phyloP scores from a whole-genome alignment of 2,888 invertebrate genomes.

The Eudasyphora cyanicolor region DNA sequence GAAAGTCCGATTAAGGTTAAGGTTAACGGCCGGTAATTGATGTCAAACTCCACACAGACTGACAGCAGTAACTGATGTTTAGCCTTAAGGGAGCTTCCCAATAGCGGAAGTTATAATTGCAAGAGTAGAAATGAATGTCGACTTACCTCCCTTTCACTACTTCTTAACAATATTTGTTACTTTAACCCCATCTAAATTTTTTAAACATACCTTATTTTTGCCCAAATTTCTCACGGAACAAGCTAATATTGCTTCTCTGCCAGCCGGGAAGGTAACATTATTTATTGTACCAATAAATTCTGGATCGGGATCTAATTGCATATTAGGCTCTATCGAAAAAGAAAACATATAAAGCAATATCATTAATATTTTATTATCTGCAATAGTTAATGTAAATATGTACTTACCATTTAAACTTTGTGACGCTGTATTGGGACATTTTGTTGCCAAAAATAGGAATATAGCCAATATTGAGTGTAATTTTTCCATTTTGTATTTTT shows the following conservation, averaged over 20 bases:
- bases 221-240: slow-evolving; percentile 80
- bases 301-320: slow-evolving; percentile 79
- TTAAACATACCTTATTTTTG: slow-evolving; percentile 77
- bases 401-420: slow-evolving; percentile 77
- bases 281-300: slow-evolving; percentile 79
- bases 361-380: not conserved
- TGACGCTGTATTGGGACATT: slow-evolving; percentile 74
- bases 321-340: slow-evolving; percentile 72
- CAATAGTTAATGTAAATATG: no score
- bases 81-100: no score
- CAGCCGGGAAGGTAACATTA: slow-evolving; percentile 80
- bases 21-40: no score
- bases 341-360: no score
- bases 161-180: no score
- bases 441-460: slow-evolving; percentile 74
- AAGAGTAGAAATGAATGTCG: no score
- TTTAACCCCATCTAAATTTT: no score
- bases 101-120: no score
- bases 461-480: slow-evolving; percentile 70
- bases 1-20: no score
- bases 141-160: no score
- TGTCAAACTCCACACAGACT: no score
- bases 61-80: no score
- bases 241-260: slow-evolving; percentile 79
- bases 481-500: slow-evolving; percentile 71